These are phyloP conservation scores for Ephydatia muelleri DNA, from an alignment of 37 sponge, comb jelly and placozoan genomes.

Conservation along the genomic window DNA sequence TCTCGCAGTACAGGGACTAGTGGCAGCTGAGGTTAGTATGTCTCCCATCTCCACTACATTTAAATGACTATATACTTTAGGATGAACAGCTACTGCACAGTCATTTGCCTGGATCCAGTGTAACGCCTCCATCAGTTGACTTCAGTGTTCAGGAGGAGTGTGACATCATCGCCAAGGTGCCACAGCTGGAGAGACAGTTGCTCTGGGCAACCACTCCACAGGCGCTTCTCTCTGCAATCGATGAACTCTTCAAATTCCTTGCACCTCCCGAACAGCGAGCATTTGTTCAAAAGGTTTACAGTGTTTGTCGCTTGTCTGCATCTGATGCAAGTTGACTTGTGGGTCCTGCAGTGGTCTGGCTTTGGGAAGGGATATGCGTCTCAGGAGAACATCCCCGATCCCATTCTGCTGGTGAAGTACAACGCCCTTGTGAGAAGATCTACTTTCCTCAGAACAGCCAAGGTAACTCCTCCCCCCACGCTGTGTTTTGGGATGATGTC, in stretches of 20 bases:
- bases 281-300: conserved; percentile 42
- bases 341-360: conserved; percentile 55
- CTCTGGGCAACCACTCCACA: conserved; percentile 8
- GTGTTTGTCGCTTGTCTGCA: conserved; percentile 20
- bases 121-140: background rate
- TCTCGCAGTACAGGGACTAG: background rate
- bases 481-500: background rate
- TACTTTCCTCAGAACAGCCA: background rate
- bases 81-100: background rate
- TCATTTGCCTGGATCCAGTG: background rate
- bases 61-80: background rate
- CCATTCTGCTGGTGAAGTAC: conserved; percentile 59
- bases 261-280: conserved; percentile 40
- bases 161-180: background rate
- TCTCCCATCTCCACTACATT: background rate
- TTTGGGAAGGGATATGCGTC: conserved; percentile 29
- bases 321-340: background rate
- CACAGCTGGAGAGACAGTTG: conserved; percentile 38
- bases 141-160: background rate
- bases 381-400: conserved; percentile 41
- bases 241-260: conserved; percentile 25
- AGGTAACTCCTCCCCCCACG: conserved; percentile 15
- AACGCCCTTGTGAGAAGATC: conserved; percentile 62
- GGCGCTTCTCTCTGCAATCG: conserved; percentile 34
- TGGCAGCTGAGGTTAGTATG: background rate